Evolutionary conservation across 1,140 invertebrate genomes (phyloP).

Genomic region (Gryllus bimaculatus): DNA sequence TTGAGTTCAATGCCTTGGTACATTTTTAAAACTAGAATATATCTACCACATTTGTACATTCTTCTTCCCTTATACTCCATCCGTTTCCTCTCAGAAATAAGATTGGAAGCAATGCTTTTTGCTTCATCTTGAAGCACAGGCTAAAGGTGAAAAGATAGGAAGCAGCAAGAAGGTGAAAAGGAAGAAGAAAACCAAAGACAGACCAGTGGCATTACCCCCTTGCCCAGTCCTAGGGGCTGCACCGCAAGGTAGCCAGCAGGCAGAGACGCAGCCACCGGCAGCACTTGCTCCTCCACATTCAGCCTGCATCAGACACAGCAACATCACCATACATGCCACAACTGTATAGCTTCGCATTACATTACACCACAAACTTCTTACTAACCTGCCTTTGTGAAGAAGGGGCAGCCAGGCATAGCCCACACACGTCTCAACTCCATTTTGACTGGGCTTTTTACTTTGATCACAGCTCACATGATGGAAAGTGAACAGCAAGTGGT

Average conservation of each 20-base stretch:
- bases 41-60: too few relatives aligned
- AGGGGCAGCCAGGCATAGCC: slow-evolving; percentile 87
- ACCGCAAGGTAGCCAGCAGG: slow-evolving; percentile 80
- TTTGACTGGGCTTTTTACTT: slow-evolving; percentile 63
- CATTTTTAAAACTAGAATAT: too few relatives aligned
- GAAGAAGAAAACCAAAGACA: background rate
- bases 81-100: too few relatives aligned
- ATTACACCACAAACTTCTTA: too few relatives aligned
- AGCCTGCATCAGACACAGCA: slow-evolving; percentile 34
- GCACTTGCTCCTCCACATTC: slow-evolving; percentile 62
- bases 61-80: too few relatives aligned
- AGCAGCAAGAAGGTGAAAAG: background rate
- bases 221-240: slow-evolving; percentile 78
- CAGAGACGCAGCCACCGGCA: slow-evolving; percentile 76
- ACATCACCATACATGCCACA: too few relatives aligned
- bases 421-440: slow-evolving; percentile 71
- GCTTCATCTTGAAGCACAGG: too few relatives aligned
- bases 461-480: slow-evolving; percentile 81
- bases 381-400: slow-evolving; percentile 63
- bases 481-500: slow-evolving; percentile 83
- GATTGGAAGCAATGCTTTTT: too few relatives aligned
- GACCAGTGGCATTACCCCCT: slow-evolving; percentile 46
- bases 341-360: too few relatives aligned
- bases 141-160: too few relatives aligned
- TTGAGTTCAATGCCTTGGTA: too few relatives aligned